Conservation (phyloP, 1,140 invertebrate genomes). For the Drosophila rufa region DNA sequence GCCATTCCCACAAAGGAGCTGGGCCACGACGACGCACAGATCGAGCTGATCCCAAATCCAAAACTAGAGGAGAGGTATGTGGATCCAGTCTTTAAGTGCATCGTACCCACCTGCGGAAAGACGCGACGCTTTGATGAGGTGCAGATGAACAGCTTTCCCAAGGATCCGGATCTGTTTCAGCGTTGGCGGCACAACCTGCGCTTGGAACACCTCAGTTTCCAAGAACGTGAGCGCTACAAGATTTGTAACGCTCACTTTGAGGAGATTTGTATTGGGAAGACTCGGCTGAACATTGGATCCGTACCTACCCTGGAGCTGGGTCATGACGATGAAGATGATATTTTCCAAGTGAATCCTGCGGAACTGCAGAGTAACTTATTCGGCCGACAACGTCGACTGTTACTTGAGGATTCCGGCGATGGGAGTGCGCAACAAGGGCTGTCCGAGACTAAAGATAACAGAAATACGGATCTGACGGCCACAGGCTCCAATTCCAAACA, state of each 20-base stretch:
- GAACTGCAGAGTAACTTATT: conserved; percentile 73
- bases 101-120: conserved; percentile 79
- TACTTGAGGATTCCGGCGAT: conserved; percentile 12
- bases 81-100: conserved; percentile 75
- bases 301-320: conserved; percentile 75
- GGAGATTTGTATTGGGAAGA: conserved; percentile 78
- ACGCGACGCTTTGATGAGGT: conserved; percentile 78
- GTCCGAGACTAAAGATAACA: conserved; percentile 43
- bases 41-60: conserved; percentile 70
- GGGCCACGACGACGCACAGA: conserved; percentile 69
- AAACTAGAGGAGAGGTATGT: conserved; percentile 69
- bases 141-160: conserved; percentile 82
- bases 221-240: conserved; percentile 77
- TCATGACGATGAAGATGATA: conserved; percentile 69
- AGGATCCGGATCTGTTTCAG: conserved; percentile 62
- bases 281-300: conserved; percentile 69
- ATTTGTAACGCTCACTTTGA: conserved; percentile 81
- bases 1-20: conserved; percentile 67
- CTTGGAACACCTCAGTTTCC: conserved; percentile 68
- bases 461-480: conserved; percentile 10
- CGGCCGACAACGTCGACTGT: conserved; percentile 57
- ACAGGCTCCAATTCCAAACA: conserved; percentile 30
- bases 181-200: conserved; percentile 76
- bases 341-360: conserved; percentile 69
- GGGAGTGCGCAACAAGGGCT: conserved; percentile 50